Base-by-base conservation (phyloP, 1,140 invertebrate species). In the Drosophila guanche region DNA sequence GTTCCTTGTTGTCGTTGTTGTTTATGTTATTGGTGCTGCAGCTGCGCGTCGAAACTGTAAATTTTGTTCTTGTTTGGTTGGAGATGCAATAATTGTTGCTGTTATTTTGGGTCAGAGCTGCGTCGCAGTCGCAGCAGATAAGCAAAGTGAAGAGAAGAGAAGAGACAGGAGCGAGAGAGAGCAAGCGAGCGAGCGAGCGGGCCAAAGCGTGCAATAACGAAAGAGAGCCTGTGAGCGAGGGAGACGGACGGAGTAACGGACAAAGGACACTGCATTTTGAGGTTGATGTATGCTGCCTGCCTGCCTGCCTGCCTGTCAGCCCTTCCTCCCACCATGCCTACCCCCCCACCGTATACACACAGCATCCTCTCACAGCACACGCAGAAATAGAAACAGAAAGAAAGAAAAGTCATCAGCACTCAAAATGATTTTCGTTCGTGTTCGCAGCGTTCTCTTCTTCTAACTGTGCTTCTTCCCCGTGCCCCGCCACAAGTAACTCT, bases 31-130 rank as follows among this genome's bases (percentile, higher is more conserved):
- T 76, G 58, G 47, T 68, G 76, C 66, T 80, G 79, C 79, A 81
- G 79, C 69, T 81, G 79, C 79, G 79, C 79, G 76, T 84, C 71
- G 58, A 47, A 84, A 73, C 78, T 81, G 76, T 80, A 76, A 78
- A 83, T 69, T 56, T 71, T 78, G 40, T 54, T 62, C 58, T 60
- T 69, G 51, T 57, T 72, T 23, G 40, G 48, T 47, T 61, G 33
- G 63, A 59, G 45, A 47, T 61, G 37, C 61, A 72, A 42, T 72
- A 76, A 73, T 74, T 76, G 63, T 76, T 76, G 70, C 74, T 77
- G 71, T 47, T 74, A 47, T 78, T 81, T 77, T 71, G 76, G 70
- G 70, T 74, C 70, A 74, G 69, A 46, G 33, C 33, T 37, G 33
- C 33, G 33, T 37, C 33, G 33, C 33, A 37, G 33, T 27, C 25